Conservation (phyloP, 1,140 invertebrate species). For the Drosophila yakuba region DNA sequence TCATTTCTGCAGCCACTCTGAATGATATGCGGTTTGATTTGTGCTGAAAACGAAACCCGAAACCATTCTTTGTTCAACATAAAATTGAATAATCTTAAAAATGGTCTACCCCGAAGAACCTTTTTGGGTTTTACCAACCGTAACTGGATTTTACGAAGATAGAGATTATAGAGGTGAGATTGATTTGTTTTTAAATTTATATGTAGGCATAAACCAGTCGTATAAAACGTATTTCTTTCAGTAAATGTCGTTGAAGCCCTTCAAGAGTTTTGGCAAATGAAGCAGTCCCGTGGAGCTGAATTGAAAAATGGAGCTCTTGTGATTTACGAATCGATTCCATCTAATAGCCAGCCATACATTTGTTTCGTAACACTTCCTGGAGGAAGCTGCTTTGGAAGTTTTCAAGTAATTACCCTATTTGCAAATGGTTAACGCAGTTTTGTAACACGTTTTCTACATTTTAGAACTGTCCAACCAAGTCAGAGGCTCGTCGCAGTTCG, state of each 20-base stretch:
- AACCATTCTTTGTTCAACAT: slow-evolving; percentile 8
- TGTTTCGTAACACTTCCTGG: slow-evolving; percentile 97
- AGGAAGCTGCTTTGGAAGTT: slow-evolving; percentile 97
- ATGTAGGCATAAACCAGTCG: not conserved
- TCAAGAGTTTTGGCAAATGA: slow-evolving; percentile 99
- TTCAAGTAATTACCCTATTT: slow-evolving; percentile 88
- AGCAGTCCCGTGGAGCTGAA: slow-evolving; percentile 93
- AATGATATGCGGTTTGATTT: slow-evolving; percentile 23
- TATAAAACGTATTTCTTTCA: slow-evolving; percentile 74
- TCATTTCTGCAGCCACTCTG: slow-evolving; percentile 11
- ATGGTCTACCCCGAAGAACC: slow-evolving; percentile 84
- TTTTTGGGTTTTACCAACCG: slow-evolving; percentile 80
- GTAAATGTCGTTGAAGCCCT: slow-evolving; percentile 98
- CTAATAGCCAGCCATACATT: slow-evolving; percentile 95
- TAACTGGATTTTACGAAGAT: slow-evolving; percentile 80
- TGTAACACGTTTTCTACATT: not conserved
- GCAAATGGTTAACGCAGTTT: no score
- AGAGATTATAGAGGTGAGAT: slow-evolving; percentile 74
- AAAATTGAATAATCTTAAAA: slow-evolving; percentile 40
- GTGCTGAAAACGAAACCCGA: slow-evolving; percentile 2
- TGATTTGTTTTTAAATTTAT: not conserved
- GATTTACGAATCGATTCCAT: slow-evolving; percentile 97
- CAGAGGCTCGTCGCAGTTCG: slow-evolving; percentile 95
- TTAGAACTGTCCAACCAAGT: slow-evolving; percentile 96
- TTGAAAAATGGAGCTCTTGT: slow-evolving; percentile 95